Base-by-base conservation (phyloP, 2,888 invertebrate genomes). In the Marronus borbonicus region DNA sequence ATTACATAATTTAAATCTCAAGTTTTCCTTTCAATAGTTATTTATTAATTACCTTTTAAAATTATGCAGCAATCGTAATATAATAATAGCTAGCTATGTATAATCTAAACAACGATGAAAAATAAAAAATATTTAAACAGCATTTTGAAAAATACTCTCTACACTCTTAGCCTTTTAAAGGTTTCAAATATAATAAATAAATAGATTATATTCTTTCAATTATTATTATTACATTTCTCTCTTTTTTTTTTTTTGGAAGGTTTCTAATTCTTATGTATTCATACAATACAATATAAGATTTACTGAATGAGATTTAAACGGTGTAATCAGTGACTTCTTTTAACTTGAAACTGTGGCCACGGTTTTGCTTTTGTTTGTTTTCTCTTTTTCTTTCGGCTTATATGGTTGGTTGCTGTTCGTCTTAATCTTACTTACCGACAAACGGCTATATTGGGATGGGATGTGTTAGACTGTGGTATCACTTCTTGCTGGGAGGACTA, bases 401-500 rank as follows among this genome's bases (percentile, higher is more conserved):
- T 58, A 58, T 58, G 55, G 55, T 58, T 58, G 55, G 55, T 58
- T 58, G n/a, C 24, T 58, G 3, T 58, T 80, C 78, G 70, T 55
- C 77, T 78, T 60, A 76, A 72, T 76, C 68, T 77, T 83, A 84
- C 84, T 84, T 84, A 84, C 84, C 83, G 80, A 79, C 80, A 80
- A 79, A 80, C 80, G 81, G 82, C 84, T 85, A 85, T 81, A 83
- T 83, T 83, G 84, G 84, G 85, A 84, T 82, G 81, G 83, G 85
- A 80, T 78, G 76, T 77, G 81, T 85, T 86, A 85, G 85, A 82
- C 81, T 83, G 85, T 84, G 85, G 84, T 88, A 88, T 88, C 88
- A 88, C 87, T 88, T 88, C 86, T 87, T 88, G 84, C 84, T 86
- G 83, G 86, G 85, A 82, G 88, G 86, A 84, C 86, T 87, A 82